These are phyloP conservation scores for Rutilus rutilus DNA, from an alignment of 2,113 vertebrate species.

Conservation along the genomic window DNA sequence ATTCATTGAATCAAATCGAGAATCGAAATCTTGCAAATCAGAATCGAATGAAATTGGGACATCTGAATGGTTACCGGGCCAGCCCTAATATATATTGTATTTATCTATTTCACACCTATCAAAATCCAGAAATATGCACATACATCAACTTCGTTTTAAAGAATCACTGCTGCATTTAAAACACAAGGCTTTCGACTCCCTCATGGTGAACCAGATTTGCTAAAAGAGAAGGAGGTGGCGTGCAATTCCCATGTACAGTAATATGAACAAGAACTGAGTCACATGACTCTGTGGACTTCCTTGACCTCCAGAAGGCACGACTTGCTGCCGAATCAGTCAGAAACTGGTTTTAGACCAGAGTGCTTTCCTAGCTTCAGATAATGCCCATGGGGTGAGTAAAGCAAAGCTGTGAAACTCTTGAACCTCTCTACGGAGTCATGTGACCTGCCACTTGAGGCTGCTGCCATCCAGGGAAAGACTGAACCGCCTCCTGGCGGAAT, in stretches of 20 bases:
- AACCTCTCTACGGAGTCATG: background rate
- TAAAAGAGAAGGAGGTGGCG: background rate
- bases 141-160: background rate
- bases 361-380: background rate
- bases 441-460: conserved; percentile 21
- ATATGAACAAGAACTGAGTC: background rate
- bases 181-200: conserved; percentile 33
- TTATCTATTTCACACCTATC: too few species aligned
- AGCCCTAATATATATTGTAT: too few species aligned
- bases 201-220: conserved; percentile 16
- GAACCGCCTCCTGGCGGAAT: conserved; percentile 21
- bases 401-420: background rate
- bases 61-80: too few species aligned
- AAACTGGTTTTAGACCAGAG: background rate
- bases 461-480: conserved; percentile 16
- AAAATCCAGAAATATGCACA: too few species aligned
- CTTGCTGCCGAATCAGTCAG: background rate
- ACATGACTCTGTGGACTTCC: background rate
- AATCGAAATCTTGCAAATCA: too few species aligned
- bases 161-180: conserved; percentile 31
- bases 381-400: background rate
- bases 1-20: too few species aligned
- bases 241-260: background rate
- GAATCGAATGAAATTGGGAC: too few species aligned
- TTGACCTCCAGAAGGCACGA: background rate